These are phyloP conservation scores for Asarcornis scutulata DNA, from an alignment of 2,113 vertebrate species.

Conservation along the genomic window DNA sequence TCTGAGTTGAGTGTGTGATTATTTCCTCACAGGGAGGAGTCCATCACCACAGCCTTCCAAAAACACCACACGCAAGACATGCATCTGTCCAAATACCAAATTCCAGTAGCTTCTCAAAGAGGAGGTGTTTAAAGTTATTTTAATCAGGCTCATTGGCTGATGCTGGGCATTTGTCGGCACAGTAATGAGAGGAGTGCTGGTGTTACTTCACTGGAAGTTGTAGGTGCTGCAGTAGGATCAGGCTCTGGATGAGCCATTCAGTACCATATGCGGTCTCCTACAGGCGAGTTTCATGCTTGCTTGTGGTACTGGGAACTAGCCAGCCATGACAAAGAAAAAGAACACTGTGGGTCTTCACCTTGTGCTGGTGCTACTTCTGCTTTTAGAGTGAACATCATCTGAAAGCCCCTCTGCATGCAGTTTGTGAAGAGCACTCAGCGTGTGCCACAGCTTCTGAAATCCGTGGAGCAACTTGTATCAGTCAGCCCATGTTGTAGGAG, in stretches of 20 bases:
- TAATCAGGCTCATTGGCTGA: background rate
- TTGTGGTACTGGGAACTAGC: conserved; percentile 26
- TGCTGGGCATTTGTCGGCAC: background rate
- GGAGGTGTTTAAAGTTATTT: no score
- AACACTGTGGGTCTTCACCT: conserved; percentile 42
- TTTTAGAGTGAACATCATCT: conserved; percentile 51
- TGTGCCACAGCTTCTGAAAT: conserved; percentile 8
- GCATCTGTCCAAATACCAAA: background rate
- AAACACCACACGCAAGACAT: background rate
- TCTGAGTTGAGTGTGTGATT: conserved; percentile 54
- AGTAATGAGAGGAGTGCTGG: background rate
- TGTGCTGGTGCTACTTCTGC: conserved; percentile 62
- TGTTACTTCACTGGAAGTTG: background rate
- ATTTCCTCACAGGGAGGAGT: conserved; percentile 59
- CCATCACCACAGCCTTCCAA: conserved; percentile 54
- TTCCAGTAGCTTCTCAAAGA: background rate
- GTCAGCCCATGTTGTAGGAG: background rate
- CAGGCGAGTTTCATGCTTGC: conserved; percentile 7
- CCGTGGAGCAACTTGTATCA: background rate
- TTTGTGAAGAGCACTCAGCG: background rate
- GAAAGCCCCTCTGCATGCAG: conserved; percentile 56
- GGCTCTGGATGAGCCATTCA: conserved; percentile 30
- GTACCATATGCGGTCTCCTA: background rate
- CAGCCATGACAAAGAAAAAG: conserved; percentile 46
- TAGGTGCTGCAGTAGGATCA: background rate